Evolutionary conservation across 1,140 invertebrate species (phyloP), one percentile per base, ranked within the genome.

Genomic region (Wiebesia pumilae): DNA sequence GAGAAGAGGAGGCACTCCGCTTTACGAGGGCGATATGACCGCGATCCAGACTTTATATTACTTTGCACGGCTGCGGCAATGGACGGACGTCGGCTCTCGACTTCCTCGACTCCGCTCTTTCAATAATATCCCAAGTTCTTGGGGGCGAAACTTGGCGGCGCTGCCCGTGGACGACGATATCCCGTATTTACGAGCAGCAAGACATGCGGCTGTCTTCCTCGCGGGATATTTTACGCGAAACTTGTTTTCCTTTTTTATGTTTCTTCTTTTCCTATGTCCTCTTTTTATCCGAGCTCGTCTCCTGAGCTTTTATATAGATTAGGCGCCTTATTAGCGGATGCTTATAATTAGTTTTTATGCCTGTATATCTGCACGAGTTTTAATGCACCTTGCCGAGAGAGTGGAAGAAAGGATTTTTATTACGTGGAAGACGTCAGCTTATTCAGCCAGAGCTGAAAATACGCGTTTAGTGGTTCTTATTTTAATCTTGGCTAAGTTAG

Each of bases 61-160:
- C 86, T 87, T 87, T 87, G 78, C 65, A 67, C 77, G 62, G 30
- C 1, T n/a, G 67, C 43, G 71, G 16, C 33, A 6, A 21, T 47
- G n/a, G 43, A 51, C 83, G 58, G 58, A 73, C 69, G 69, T 12
- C 35, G 69, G 69, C 38, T 81, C 67, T 65, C 84, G 51, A 75
- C 69, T 73, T 73, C 33, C 40, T 30, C 51, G 51, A 35, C 83
- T 40, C 24, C 65, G 33, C 78, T 43, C 82, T 87, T 87, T 87
- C 84, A 84, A 87, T 87, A 87, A 87, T 87, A 78, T 81, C 80
- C 83, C 86, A 87, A 87, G 82, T 87, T 87, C 81, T 81, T 81
- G 24, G 62, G n/a, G 73, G 33, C 24, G 47, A 85, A 86, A 86
- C 80, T 83, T 83, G 80, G 38, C 24, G 58, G 38, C 21, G 40